Percentiles rank a stretch among this genome's conserved stretches.
These are phyloP conservation scores for Lethocerus indicus DNA, from an alignment of 1,140 invertebrate genomes.

Conservation along the genomic window DNA sequence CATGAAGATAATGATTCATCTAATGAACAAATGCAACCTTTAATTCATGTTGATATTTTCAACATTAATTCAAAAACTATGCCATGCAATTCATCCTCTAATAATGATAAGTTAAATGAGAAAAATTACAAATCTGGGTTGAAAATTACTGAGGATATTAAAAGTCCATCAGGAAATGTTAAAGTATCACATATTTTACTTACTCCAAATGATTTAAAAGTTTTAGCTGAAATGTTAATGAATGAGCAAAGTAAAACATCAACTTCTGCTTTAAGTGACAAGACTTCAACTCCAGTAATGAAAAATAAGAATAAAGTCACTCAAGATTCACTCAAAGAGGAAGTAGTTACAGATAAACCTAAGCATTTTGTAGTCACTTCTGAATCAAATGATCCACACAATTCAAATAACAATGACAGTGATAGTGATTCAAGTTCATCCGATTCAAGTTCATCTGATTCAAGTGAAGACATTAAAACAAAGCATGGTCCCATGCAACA, in stretches of 20 bases:
- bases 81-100: too few relatives aligned
- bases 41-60: too few relatives aligned
- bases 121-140: too few relatives aligned
- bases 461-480: too few relatives aligned
- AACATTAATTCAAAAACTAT: too few relatives aligned
- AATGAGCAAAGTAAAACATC: constrained; percentile 11
- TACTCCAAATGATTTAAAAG: constrained; percentile 13
- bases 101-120: too few relatives aligned
- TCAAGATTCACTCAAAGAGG: background rate
- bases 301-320: background rate
- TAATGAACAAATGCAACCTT: too few relatives aligned
- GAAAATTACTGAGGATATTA: constrained; percentile 1
- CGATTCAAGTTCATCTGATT: too few relatives aligned
- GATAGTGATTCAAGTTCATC: too few relatives aligned
- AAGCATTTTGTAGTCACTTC: background rate
- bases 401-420: too few relatives aligned
- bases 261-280: background rate
- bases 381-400: background rate
- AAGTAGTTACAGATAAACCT: background rate
- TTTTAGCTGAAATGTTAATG: constrained; percentile 12
- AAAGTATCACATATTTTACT: constrained; percentile 5
- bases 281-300: background rate
- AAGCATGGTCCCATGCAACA: too few relatives aligned
- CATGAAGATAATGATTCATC: too few relatives aligned
- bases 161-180: background rate